Conservation (phyloP, 2,888 invertebrate genomes). For the Nymphalis urticae region DNA sequence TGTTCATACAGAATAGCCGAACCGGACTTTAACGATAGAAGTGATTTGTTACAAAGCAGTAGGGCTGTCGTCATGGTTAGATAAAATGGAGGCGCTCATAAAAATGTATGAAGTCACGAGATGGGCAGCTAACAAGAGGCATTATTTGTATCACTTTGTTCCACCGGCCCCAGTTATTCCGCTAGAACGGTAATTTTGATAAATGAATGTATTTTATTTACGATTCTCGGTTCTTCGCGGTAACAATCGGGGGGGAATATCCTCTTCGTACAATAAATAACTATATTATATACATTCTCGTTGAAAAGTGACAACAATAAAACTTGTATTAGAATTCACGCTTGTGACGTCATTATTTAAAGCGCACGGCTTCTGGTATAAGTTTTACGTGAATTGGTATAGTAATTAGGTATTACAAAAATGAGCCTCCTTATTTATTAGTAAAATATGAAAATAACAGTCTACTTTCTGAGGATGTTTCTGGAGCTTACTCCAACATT, state of each 20-base stretch:
- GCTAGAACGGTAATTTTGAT: slow-evolving; percentile 77
- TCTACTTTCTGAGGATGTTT: too few species aligned
- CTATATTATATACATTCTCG: too few species aligned
- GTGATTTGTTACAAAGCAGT: not conserved
- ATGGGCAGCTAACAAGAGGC: slow-evolving; percentile 71
- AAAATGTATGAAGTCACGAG: slow-evolving; percentile 76
- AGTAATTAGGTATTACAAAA: too few species aligned
- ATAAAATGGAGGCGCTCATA: slow-evolving; percentile 72
- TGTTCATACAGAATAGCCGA: too few species aligned
- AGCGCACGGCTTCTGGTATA: not conserved
- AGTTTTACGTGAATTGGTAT: too few species aligned
- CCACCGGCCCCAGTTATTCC: slow-evolving; percentile 70
- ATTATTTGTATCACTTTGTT: slow-evolving; percentile 41
- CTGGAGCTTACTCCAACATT: too few species aligned
- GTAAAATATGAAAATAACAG: not conserved
- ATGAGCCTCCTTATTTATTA: too few species aligned
- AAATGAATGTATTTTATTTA: slow-evolving; percentile 57
- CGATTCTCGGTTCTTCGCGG: slow-evolving; percentile 4
- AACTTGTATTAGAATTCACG: too few species aligned
- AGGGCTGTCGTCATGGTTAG: slow-evolving; percentile 59
- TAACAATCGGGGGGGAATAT: not conserved
- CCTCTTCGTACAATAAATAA: too few species aligned
- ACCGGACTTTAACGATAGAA: not conserved
- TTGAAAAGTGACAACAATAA: too few species aligned
- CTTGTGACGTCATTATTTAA: not conserved